These are phyloP conservation scores for Hydropsyche tenuis DNA, from an alignment of 1,140 invertebrate genomes.

Conservation along the genomic window DNA sequence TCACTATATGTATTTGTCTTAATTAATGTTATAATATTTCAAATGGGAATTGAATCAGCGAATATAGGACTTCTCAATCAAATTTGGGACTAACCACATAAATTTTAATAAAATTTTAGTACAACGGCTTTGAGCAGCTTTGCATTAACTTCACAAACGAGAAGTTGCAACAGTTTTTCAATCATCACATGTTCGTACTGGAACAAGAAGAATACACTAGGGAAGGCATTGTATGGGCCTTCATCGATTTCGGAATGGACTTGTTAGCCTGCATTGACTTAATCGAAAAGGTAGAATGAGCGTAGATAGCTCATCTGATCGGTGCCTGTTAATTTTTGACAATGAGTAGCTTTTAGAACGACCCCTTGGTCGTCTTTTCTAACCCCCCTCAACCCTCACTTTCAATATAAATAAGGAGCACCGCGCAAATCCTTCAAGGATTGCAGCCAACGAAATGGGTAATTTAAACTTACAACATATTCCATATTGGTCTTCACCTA, in stretches of 20 bases:
- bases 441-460: no score
- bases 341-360: background rate
- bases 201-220: constrained; percentile 97
- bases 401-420: background rate
- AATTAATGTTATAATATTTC: no score
- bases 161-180: constrained; percentile 97
- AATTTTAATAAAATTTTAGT: constrained; percentile 66
- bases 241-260: constrained; percentile 98
- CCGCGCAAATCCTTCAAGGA: no score
- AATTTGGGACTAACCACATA: background rate
- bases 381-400: background rate
- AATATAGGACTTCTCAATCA: background rate
- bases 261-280: constrained; percentile 95
- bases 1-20: no score
- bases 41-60: no score
- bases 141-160: constrained; percentile 99
- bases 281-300: constrained; percentile 89
- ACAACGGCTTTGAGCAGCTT: constrained; percentile 97
- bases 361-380: background rate
- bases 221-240: constrained; percentile 93
- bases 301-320: constrained; percentile 33
- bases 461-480: no score
- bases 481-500: no score
- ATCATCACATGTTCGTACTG: constrained; percentile 97
- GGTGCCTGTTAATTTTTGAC: constrained; percentile 23